Conservation (phyloP, 2,797 vertebrate species). For the Chaenodraco wilsoni region DNA sequence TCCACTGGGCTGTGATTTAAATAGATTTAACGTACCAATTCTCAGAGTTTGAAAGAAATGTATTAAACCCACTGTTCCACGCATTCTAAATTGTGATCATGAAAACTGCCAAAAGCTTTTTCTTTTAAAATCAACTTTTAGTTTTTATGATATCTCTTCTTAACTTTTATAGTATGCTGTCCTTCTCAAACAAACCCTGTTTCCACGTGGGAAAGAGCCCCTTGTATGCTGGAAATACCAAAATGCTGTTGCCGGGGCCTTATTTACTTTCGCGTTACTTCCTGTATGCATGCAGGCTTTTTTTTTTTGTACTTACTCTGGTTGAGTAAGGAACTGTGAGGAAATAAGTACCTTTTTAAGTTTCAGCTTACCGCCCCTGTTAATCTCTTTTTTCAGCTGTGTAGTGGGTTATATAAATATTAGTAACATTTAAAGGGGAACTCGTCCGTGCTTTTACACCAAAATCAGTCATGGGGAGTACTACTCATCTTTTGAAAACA, state of each 20-base stretch:
- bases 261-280: constrained; percentile 16
- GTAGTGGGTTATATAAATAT: background rate
- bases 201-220: background rate
- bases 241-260: background rate
- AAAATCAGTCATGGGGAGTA: background rate
- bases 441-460: background rate
- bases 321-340: background rate
- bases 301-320: background rate
- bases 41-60: constrained; percentile 31
- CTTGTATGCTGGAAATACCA: constrained; percentile 10
- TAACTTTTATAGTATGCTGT: background rate
- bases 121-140: background rate
- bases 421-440: background rate
- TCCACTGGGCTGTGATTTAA: constrained; percentile 27
- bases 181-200: constrained; percentile 2
- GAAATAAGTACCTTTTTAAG: background rate
- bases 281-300: constrained; percentile 1
- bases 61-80: constrained; percentile 24
- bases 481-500: constrained; percentile 9
- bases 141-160: background rate
- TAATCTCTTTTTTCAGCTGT: background rate
- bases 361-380: background rate
- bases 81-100: constrained; percentile 19
- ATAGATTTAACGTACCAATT: constrained; percentile 35
- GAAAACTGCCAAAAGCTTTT: constrained; percentile 24